Conservation (phyloP, 2,113 vertebrate genomes). For the Syrmaticus mikado region DNA sequence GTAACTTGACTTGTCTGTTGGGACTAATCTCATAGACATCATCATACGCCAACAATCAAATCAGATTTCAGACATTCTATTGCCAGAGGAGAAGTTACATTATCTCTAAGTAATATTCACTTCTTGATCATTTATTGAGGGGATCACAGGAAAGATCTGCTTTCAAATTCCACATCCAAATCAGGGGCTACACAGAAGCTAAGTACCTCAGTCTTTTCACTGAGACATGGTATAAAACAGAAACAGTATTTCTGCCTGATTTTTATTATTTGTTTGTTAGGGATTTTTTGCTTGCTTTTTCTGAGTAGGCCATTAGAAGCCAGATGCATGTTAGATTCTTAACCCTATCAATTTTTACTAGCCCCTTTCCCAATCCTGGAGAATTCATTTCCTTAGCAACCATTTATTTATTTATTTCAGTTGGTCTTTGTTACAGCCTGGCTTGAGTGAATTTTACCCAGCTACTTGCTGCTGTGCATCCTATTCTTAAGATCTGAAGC, state of each 20-base stretch:
- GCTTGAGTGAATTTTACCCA: too few species aligned
- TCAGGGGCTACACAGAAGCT: neutral
- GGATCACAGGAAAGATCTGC: neutral
- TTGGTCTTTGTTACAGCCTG: too few species aligned
- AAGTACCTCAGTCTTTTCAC: neutral
- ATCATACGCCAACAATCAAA: neutral
- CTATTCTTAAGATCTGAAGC: too few species aligned
- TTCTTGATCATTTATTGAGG: neutral
- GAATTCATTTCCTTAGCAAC: neutral
- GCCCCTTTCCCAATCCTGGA: neutral
- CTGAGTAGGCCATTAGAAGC: neutral
- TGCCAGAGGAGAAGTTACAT: neutral
- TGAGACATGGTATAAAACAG: neutral
- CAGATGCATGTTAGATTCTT: too few species aligned
- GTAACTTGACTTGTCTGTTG: neutral
- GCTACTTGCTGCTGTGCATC: too few species aligned
- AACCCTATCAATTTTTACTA: neutral
- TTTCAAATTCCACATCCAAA: neutral
- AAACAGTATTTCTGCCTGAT: neutral
- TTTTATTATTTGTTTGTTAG: neutral
- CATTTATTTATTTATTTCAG: too few species aligned
- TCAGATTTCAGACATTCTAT: neutral
- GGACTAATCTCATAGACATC: neutral
- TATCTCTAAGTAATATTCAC: neutral
- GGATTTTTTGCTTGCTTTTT: neutral